Evolutionary conservation across 2,888 invertebrate genomes (phyloP), one percentile per base, ranked within the genome.

Genomic region (Rhaphigaster nebulosa): DNA sequence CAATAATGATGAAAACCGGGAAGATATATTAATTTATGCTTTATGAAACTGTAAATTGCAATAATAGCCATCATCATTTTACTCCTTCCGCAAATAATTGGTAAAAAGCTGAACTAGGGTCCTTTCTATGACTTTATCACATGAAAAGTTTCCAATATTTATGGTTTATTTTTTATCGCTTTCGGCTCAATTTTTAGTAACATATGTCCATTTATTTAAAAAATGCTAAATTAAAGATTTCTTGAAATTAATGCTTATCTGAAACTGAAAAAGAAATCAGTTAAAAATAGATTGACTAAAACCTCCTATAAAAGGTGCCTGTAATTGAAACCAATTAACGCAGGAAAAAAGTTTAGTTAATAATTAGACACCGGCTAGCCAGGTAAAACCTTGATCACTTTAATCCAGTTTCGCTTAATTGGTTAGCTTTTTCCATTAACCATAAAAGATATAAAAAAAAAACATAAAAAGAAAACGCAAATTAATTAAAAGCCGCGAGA

Each of bases 371-470:
- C 70, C 70, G 8, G 70, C 20, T 6, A 8, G 15, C 5, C 70
- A 8, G 38, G 70, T 38, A 76, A 76, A 38, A 76, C 20, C 70
- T 76, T 76, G 38, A 29, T 23, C 18, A 38, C 70, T 20, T 76
- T 76, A 76, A 76, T 76, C 70, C 70, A 34, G 34, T 76, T 76
- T 76, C 70, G 38, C 34, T 76, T 76, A 76, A 76, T 76, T 76
- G 70, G 34, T 76, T 38, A 76, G 29, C 38, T 38, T 38, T 70
- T 76, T 76, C 23, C 70, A 38, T 38, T 76, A 76, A 76, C 70
- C 70, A 76, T 76, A 76, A 76, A 76, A 76, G 20, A 10, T 0
- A 38, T 20, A 65, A 65, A 65, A 65, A 65, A 60, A 60, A 60
- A 60, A 60, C 60, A 60, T 60, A 60, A 60, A 60, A 60, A 60